Conservation (phyloP, 2,888 invertebrate genomes). For the Agrotis ipsilon region DNA sequence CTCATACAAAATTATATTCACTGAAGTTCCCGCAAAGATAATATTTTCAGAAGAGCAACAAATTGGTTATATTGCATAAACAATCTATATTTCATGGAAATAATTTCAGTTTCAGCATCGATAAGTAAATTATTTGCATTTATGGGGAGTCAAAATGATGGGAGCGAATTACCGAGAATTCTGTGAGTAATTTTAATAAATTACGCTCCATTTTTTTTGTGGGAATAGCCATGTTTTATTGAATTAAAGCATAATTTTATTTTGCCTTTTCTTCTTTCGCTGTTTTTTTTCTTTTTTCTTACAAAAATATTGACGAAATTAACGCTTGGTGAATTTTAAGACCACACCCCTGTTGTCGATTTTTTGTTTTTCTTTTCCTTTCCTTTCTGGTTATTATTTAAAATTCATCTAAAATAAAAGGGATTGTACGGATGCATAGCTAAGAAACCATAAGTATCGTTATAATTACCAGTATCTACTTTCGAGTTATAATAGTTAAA, state of each 20-base stretch:
- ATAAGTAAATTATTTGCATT: constrained; percentile 69
- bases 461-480: background rate
- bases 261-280: too few species aligned
- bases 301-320: background rate
- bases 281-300: background rate
- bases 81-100: constrained; percentile 57
- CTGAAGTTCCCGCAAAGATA: background rate
- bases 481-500: background rate
- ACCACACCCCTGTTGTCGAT: background rate
- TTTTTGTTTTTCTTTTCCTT: background rate
- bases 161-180: constrained; percentile 23
- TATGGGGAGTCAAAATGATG: constrained; percentile 49
- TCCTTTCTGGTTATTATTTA: background rate
- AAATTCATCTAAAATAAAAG: too few species aligned
- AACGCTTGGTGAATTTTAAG: constrained; percentile 6
- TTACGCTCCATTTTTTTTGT: constrained; percentile 31
- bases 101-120: constrained; percentile 59
- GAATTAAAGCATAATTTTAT: constrained; percentile 13
- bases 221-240: background rate
- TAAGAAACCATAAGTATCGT: background rate
- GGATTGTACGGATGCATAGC: background rate
- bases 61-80: constrained; percentile 51
- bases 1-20: background rate
- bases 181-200: constrained; percentile 50
- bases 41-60: constrained; percentile 14